Percentiles rank a stretch among this genome's conserved stretches.
Evolutionary conservation across 2,797 vertebrate species (phyloP).

Genomic region (Protonibea diacanthus): DNA sequence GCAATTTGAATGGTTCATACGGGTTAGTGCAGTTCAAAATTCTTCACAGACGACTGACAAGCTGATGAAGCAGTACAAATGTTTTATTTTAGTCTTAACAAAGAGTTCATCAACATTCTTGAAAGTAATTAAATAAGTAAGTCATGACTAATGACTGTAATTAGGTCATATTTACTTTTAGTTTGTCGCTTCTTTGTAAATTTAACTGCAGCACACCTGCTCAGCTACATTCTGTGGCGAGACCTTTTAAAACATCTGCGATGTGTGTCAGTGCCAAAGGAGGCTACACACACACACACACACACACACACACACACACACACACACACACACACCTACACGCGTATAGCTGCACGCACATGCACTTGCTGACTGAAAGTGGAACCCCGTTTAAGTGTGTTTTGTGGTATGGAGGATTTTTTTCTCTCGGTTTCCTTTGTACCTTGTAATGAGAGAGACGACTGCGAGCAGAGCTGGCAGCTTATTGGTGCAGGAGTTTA

Average conservation of each 20-base stretch:
- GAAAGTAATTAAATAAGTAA: background rate
- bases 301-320: background rate
- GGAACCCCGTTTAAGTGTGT: conserved; percentile 4
- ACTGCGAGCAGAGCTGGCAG: conserved; percentile 65
- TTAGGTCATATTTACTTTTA: background rate
- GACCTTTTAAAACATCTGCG: conserved; percentile 27
- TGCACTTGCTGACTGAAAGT: conserved; percentile 20
- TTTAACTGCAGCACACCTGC: conserved; percentile 47
- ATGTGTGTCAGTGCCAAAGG: conserved; percentile 6
- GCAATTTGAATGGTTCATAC: background rate
- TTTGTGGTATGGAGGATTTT: conserved; percentile 53
- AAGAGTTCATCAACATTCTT: background rate
- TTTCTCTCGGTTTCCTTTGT: conserved; percentile 57
- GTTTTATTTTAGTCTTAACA: background rate
- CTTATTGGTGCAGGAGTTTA: conserved; percentile 64
- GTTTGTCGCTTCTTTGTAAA: background rate
- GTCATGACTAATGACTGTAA: background rate
- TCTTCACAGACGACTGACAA: background rate
- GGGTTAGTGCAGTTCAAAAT: background rate
- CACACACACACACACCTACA: background rate
- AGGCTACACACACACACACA: background rate
- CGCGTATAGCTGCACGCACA: background rate
- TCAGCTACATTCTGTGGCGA: conserved; percentile 30
- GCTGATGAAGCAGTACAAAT: background rate
- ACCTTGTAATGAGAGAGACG: conserved; percentile 9